phyloP scores from a whole-genome alignment of 1,140 invertebrate genomes.

The Patella vulgata region DNA sequence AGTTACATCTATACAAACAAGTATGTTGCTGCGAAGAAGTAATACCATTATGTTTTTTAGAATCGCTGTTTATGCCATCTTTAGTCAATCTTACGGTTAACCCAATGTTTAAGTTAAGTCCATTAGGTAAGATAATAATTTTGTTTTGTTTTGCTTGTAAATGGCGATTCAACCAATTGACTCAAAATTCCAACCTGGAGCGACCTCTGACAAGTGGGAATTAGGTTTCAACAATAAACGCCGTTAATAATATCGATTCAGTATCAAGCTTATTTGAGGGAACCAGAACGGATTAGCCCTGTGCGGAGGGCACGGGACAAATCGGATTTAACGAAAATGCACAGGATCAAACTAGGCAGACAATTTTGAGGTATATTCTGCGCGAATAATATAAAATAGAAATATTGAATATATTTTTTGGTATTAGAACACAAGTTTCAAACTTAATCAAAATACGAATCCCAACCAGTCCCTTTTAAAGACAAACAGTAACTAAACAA shows the following conservation, averaged over 20 bases:
- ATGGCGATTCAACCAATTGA: not conserved
- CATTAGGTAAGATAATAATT: slow-evolving; percentile 23
- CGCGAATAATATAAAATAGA: too few species aligned
- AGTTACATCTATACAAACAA: slow-evolving; percentile 21
- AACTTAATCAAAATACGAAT: too few species aligned
- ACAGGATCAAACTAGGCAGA: too few species aligned
- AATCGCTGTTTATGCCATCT: slow-evolving; percentile 23
- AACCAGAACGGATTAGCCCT: not conserved
- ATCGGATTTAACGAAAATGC: too few species aligned
- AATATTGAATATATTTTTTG: too few species aligned
- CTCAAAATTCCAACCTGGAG: not conserved
- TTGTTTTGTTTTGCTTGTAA: not conserved
- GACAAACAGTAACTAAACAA: too few species aligned
- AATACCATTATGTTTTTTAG: slow-evolving; percentile 27
- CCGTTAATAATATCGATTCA: not conserved
- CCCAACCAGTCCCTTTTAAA: too few species aligned
- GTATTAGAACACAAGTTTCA: too few species aligned
- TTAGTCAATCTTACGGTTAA: slow-evolving; percentile 17
- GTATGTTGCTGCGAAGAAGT: slow-evolving; percentile 18
- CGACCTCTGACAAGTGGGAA: not conserved
- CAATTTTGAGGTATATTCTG: too few species aligned
- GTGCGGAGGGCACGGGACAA: not conserved
- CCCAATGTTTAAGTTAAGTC: slow-evolving; percentile 23
- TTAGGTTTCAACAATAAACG: not conserved
- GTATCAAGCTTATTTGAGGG: not conserved